phyloP scores from a whole-genome alignment of 2,113 vertebrate species.

The Gavia stellata region DNA sequence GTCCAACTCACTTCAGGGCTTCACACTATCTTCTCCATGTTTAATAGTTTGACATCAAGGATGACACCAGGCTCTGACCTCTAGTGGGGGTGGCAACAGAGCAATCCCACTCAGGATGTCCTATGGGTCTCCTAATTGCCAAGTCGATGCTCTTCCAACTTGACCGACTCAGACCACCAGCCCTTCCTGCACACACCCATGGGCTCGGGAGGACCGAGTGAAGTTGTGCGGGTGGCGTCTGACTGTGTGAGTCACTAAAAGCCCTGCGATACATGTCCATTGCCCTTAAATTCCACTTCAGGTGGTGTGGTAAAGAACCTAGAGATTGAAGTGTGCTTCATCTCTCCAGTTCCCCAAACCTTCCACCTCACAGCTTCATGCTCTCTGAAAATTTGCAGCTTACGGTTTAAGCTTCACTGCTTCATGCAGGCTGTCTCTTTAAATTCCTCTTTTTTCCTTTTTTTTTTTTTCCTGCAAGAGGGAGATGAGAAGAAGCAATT shows the following conservation, averaged over 20 bases:
- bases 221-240: accelerated
- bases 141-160: background rate
- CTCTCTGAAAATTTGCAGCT: background rate
- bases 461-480: background rate
- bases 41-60: background rate
- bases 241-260: background rate
- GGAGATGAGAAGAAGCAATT: background rate
- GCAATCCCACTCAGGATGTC: background rate
- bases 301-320: background rate
- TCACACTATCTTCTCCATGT: background rate
- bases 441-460: background rate
- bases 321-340: background rate
- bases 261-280: background rate
- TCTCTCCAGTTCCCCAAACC: background rate
- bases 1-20: background rate
- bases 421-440: background rate
- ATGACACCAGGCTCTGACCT: background rate
- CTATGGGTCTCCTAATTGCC: background rate
- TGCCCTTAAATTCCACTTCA: background rate
- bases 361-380: background rate
- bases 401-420: background rate
- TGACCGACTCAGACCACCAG: background rate
- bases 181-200: background rate
- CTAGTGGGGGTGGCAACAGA: background rate
- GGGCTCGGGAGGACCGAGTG: no score